Evolutionary conservation across 1,140 invertebrate genomes (phyloP).

Genomic region (Penaeus japonicus): DNA sequence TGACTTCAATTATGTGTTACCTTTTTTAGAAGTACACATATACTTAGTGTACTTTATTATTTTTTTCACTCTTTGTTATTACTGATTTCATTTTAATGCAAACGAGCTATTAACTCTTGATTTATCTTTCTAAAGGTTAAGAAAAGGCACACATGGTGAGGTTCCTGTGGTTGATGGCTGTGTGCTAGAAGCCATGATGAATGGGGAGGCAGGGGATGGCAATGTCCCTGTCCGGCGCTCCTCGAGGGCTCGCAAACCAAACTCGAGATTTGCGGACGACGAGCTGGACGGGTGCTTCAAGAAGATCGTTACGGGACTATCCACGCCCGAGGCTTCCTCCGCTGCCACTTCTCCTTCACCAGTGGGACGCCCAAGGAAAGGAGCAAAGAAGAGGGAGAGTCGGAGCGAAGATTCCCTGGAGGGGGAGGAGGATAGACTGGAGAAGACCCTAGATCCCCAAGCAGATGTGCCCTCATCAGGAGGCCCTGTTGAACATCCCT

Average conservation of each 20-base stretch:
- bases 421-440: background rate
- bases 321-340: conserved; percentile 34
- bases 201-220: conserved; percentile 26
- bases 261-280: conserved; percentile 54
- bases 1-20: too few species aligned
- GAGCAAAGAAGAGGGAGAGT: conserved; percentile 25
- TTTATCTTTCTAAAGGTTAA: too few species aligned
- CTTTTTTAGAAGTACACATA: too few species aligned
- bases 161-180: background rate
- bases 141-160: too few species aligned
- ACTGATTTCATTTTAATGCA: too few species aligned
- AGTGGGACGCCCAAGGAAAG: conserved; percentile 17
- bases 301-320: conserved; percentile 50
- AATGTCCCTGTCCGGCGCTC: conserved; percentile 46
- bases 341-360: background rate
- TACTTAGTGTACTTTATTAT: too few species aligned
- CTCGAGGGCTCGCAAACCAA: conserved; percentile 49
- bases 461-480: background rate
- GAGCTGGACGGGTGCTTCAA: conserved; percentile 51
- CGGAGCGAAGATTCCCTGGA: background rate
- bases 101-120: too few species aligned
- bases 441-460: background rate
- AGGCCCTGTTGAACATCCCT: background rate
- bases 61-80: too few species aligned
- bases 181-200: conserved; percentile 21